Evolutionary conservation across 2,888 invertebrate species (phyloP).

Genomic region (Drosophila eohydei): DNA sequence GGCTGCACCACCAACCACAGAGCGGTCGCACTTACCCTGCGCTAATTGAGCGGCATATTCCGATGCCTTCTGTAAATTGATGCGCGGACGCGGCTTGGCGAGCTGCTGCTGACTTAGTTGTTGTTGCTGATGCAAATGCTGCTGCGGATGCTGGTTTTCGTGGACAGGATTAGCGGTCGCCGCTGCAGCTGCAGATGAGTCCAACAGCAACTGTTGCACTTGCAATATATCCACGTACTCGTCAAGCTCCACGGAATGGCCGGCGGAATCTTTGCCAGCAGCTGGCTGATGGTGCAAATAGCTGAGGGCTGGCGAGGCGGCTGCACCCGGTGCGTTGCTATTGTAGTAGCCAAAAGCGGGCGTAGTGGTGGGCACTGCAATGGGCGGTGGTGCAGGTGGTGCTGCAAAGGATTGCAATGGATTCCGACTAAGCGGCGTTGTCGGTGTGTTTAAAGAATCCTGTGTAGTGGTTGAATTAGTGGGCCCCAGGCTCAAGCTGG

Average conservation of each 20-base stretch:
- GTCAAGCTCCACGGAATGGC: slow-evolving; percentile 85
- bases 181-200: slow-evolving; percentile 83
- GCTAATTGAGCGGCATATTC: slow-evolving; percentile 84
- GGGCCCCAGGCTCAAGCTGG: slow-evolving; percentile 37
- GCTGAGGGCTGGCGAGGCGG: slow-evolving; percentile 10
- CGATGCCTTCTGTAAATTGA: slow-evolving; percentile 85
- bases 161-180: slow-evolving; percentile 50
- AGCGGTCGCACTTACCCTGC: slow-evolving; percentile 79
- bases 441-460: slow-evolving; percentile 81
- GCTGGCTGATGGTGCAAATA: slow-evolving; percentile 38
- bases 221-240: slow-evolving; percentile 94
- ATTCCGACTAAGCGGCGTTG: slow-evolving; percentile 77
- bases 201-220: slow-evolving; percentile 91
- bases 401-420: slow-evolving; percentile 61
- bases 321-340: slow-evolving; percentile 2
- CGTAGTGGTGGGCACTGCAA: slow-evolving; percentile 42
- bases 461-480: slow-evolving; percentile 36
- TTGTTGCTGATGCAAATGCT: slow-evolving; percentile 65
- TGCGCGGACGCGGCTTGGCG: slow-evolving; percentile 83
- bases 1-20: neutral
- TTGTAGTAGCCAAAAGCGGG: slow-evolving; percentile 56
- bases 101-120: slow-evolving; percentile 60
- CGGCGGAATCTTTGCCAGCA: slow-evolving; percentile 26
- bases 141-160: slow-evolving; percentile 71
- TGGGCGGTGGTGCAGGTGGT: slow-evolving; percentile 57